Evolutionary conservation across 2,113 vertebrate species (phyloP).

Genomic region (Helogale parvula): DNA sequence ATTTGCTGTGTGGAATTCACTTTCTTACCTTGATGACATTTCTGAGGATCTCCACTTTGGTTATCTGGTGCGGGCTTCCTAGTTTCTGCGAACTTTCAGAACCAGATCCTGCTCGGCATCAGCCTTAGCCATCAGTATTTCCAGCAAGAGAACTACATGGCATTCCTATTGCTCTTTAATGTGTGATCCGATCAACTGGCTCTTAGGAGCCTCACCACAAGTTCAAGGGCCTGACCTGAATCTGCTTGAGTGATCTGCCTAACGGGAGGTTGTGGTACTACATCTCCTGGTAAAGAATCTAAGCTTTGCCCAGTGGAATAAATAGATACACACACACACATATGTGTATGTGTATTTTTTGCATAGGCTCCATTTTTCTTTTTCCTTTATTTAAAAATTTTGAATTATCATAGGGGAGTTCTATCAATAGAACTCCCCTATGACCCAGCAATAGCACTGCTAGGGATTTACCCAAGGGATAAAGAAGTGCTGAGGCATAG

Average conservation of each 20-base stretch:
- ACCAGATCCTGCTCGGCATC: not conserved
- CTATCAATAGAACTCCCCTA: too few relatives aligned
- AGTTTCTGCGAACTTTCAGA: not conserved
- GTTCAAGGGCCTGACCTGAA: not conserved
- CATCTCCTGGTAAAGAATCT: not conserved
- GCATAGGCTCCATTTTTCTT: not conserved
- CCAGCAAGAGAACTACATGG: not conserved
- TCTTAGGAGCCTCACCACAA: not conserved
- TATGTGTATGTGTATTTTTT: not conserved
- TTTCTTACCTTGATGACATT: slow-evolving; percentile 17
- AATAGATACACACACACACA: not conserved
- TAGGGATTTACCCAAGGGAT: too few relatives aligned
- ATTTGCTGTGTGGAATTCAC: not conserved
- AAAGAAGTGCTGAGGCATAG: too few relatives aligned
- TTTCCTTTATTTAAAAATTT: slow-evolving; percentile 36
- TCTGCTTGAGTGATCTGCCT: not conserved
- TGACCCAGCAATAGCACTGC: too few relatives aligned
- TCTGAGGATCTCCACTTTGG: not conserved
- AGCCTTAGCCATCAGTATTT: not conserved
- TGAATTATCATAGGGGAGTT: too few relatives aligned
- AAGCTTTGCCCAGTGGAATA: not conserved
- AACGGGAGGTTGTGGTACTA: not conserved
- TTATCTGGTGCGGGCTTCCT: not conserved
- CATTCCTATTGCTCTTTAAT: not conserved
- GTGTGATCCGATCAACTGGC: not conserved